Conservation (phyloP, 2,113 vertebrate genomes). For the Gavia stellata region DNA sequence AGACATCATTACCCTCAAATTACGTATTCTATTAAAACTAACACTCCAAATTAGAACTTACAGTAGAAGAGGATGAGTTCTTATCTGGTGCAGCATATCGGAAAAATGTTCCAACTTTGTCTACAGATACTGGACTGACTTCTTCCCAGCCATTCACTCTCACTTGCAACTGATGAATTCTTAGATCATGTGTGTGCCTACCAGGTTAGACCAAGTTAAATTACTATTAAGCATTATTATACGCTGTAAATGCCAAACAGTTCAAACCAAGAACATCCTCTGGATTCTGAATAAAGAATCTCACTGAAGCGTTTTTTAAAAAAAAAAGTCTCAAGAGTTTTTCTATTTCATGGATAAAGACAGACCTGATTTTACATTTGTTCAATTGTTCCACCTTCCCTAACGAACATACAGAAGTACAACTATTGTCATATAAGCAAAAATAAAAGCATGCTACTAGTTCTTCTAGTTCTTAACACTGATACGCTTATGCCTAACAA, state of each 20-base stretch:
- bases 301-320: not conserved
- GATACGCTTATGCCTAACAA: not conserved
- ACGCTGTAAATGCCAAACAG: not conserved
- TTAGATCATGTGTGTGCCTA: slow-evolving; percentile 94
- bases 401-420: not conserved
- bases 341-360: not conserved
- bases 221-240: not conserved
- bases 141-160: slow-evolving; percentile 96
- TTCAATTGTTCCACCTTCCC: not conserved
- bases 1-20: not conserved
- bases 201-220: not conserved
- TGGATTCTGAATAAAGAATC: not conserved
- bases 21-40: not conserved
- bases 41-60: slow-evolving; percentile 61
- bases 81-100: slow-evolving; percentile 95
- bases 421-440: not conserved
- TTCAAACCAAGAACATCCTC: not conserved
- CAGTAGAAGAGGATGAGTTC: slow-evolving; percentile 89
- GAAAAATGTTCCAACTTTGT: slow-evolving; percentile 96
- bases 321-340: not conserved
- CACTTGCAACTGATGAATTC: slow-evolving; percentile 93
- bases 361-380: not conserved
- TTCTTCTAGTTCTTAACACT: not conserved
- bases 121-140: slow-evolving; percentile 94
- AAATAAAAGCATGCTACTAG: not conserved